Conservation (phyloP, 1,140 invertebrate genomes). For the Drosophila baimaii region DNA sequence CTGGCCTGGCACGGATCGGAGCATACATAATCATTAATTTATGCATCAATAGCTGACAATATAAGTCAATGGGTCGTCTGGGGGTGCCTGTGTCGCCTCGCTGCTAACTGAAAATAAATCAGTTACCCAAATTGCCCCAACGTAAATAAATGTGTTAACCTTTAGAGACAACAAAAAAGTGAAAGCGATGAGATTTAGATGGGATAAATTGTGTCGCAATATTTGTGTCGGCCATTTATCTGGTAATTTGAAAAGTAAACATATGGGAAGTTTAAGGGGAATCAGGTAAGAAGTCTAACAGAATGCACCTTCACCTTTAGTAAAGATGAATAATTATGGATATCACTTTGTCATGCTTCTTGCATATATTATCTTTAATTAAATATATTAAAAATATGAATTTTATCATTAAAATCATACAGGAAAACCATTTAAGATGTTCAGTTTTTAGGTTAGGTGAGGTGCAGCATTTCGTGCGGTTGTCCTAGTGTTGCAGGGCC, state of each 20-base stretch:
- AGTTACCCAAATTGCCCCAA: conserved; percentile 67
- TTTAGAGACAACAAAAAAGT: conserved; percentile 17
- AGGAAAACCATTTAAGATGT: background rate
- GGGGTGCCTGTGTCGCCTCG: conserved; percentile 52
- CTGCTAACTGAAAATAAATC: conserved; percentile 78
- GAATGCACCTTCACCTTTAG: background rate
- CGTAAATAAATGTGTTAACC: conserved; percentile 70
- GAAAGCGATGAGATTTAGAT: conserved; percentile 22
- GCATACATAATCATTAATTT: conserved; percentile 78
- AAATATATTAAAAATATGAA: no score
- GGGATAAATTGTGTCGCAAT: conserved; percentile 45
- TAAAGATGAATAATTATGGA: background rate
- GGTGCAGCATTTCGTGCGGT: background rate
- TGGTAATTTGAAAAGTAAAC: conserved; percentile 10
- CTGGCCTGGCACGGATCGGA: conserved; percentile 8
- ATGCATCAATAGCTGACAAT: conserved; percentile 82
- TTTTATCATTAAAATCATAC: background rate
- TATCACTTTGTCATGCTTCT: background rate
- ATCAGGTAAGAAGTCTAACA: background rate
- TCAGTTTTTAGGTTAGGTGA: background rate
- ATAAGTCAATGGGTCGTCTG: conserved; percentile 81
- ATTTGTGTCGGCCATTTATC: conserved; percentile 23
- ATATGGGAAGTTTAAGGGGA: conserved; percentile 4
- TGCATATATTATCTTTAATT: no score
- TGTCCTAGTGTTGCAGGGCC: background rate